Base-by-base conservation (phyloP, 2,888 invertebrate genomes). In the Lithosia quadra region DNA sequence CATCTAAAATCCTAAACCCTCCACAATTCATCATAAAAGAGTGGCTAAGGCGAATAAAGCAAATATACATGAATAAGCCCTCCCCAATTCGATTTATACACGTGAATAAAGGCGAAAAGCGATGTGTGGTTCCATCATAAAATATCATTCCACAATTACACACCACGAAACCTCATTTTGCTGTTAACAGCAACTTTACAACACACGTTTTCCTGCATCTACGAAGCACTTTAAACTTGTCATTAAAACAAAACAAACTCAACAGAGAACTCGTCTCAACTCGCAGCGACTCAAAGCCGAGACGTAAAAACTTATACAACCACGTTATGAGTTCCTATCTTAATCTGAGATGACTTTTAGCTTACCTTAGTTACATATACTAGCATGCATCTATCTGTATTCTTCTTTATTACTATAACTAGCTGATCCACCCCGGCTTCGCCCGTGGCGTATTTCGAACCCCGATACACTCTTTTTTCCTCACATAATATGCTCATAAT, bases 241-340 rank as follows among this genome's bases (percentile, higher is more conserved):
- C 73, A 75, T 82, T 78, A 76, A 75, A 79, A 76, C 74, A 63
- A 71, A 69, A 66, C 58, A 73, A 61, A 65, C 67, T 58, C 62
- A 70, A 75, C 70, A 68, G 53, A 43, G 58, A 78, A 64, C 65
- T 72, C 68, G 63, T 67, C 65, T 60, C 55, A 60, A 67, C 75
- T 65, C 65, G 63, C 63, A 59, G 65, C 65, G 56, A 63, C 28
- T 59, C 58, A 59, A 57, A 62, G 65, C 24, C 56, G 22, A 68
- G 64, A 58, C 67, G 65, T 78, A 80, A 80, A 80, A 78, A 80
- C 71, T 79, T 76, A 21, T 60, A 69, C 65, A 78, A 80, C 69
- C 69, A 65, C 66, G 60, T 75, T 75, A 78, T 78, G 78, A 74
- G 74, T 70, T 73, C 60, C 55, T 76, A 73, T 72, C 74, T 78